Evolutionary conservation across 2,797 vertebrate species (phyloP), one percentile per base, ranked within the genome.

Genomic region (Poecilia gillii): DNA sequence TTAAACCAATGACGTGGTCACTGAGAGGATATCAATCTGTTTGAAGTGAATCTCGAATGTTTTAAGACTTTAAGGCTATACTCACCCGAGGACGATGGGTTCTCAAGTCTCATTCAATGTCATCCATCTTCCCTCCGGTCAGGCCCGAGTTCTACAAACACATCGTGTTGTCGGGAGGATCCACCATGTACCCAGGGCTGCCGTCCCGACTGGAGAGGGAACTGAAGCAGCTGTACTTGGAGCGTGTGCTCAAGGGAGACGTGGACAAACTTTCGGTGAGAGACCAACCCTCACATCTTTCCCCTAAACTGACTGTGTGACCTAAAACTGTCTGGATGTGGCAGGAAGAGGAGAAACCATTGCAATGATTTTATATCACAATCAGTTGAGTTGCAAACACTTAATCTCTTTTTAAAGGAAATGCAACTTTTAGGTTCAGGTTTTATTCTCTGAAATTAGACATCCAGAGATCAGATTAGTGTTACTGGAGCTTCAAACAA

Each of bases 131-230:
- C 18, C 18, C 16, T 11, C 4, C 45, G 74, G 4, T 57, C 94
- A 99, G 99, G 92, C 91, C 98, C 75, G 99, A 99, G 92, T 99
- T 99, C 95, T 99, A 99, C 92, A 99, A 99, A 91, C 99, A 99
- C 94, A 99, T 99, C 11, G 99, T 99, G 84, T 90, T 99, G 73
- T 99, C 99, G 0, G 99, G 99, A 75, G 99, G 99, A 0, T 99
- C 99, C 89, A 99, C 99, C 84, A 99, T 99, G 98, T 99, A 99
- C 87, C 99, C 99, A 0, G 98, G 99, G 16, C 96, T 99, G 89
- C 99, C 99, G 0, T 99, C 98, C 0, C 96, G 98, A 1, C 96
- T 99, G 96, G 98, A 99, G 94, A 94, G 98, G 62, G 99, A 99
- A 81, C 97, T 99, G 36, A 99, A 99, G 81, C 99, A 99, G 94